A percentile compares a stretch with the other conserved stretches of the same genome.
Evolutionary conservation across 1,140 invertebrate genomes (phyloP).

Genomic region (Zaprionus gabonicus): DNA sequence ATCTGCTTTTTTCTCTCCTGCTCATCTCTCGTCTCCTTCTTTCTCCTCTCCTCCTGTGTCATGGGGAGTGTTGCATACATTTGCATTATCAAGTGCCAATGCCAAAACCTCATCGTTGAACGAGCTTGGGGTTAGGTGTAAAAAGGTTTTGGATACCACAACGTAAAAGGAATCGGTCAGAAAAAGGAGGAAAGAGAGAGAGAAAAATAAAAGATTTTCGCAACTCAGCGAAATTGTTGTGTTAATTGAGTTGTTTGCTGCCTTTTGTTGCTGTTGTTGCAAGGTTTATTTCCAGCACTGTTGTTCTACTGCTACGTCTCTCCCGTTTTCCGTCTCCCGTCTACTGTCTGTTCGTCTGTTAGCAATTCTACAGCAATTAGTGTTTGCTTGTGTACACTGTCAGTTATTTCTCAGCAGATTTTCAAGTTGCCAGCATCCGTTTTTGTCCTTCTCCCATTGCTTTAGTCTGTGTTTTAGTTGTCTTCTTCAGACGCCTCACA

Average conservation of each 20-base stretch:
- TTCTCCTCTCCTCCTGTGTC: not conserved
- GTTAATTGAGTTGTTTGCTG: slow-evolving; percentile 74
- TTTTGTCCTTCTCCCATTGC: slow-evolving; percentile 20
- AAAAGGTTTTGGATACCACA: slow-evolving; percentile 8
- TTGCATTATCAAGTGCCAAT: slow-evolving; percentile 34
- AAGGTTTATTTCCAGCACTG: slow-evolving; percentile 43
- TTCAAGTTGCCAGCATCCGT: slow-evolving; percentile 58
- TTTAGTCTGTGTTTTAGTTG: slow-evolving; percentile 2
- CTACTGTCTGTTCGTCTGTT: slow-evolving; percentile 28
- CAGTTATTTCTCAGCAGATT: slow-evolving; percentile 66
- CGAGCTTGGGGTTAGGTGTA: slow-evolving; percentile 28
- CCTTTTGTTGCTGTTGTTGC: slow-evolving; percentile 31
- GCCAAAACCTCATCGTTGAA: slow-evolving; percentile 12
- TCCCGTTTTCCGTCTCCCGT: not conserved
- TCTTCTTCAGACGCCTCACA: not conserved
- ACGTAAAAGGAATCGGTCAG: slow-evolving; percentile 10
- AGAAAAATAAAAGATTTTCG: slow-evolving; percentile 38
- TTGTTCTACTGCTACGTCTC: slow-evolving; percentile 26
- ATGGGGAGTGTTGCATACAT: slow-evolving; percentile 26
- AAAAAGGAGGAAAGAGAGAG: not conserved
- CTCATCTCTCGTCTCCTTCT: not conserved
- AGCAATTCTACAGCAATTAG: slow-evolving; percentile 75
- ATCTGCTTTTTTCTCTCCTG: not conserved
- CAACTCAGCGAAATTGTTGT: slow-evolving; percentile 54
- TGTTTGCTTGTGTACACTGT: slow-evolving; percentile 72